Percentiles rank a stretch among this genome's conserved stretches.
Evolutionary conservation across 2,113 vertebrate species (phyloP).

Genomic region (Cryptotis parvus): DNA sequence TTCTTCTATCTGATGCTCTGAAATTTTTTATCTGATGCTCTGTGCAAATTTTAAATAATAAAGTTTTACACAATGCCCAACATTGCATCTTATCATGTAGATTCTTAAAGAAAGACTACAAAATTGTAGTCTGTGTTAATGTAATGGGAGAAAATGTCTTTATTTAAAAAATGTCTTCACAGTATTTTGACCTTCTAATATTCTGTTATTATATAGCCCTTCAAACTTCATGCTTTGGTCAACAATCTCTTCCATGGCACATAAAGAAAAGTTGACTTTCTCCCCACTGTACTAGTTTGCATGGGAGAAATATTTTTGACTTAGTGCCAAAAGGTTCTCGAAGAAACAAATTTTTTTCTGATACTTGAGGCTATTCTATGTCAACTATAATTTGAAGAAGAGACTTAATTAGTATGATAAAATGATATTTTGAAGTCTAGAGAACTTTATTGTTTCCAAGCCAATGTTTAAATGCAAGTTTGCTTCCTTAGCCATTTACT

Average conservation of each 20-base stretch:
- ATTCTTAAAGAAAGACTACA: slow-evolving; percentile 41
- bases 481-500: neutral
- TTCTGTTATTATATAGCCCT: neutral
- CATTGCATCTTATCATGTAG: slow-evolving; percentile 48
- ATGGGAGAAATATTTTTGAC: slow-evolving; percentile 2
- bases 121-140: slow-evolving; percentile 47
- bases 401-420: too few species aligned
- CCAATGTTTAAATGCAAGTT: slow-evolving; percentile 8
- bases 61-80: slow-evolving; percentile 66
- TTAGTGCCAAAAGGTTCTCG: slow-evolving; percentile 27
- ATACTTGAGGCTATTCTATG: neutral
- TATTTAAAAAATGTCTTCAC: slow-evolving; percentile 58
- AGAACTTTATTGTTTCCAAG: neutral
- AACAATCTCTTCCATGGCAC: slow-evolving; percentile 22
- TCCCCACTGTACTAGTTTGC: slow-evolving; percentile 1
- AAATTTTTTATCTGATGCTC: slow-evolving; percentile 67
- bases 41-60: slow-evolving; percentile 62
- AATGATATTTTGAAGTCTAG: slow-evolving; percentile 17
- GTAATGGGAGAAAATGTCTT: neutral
- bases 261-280: slow-evolving; percentile 30
- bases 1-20: slow-evolving; percentile 46
- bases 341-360: neutral
- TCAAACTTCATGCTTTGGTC: slow-evolving; percentile 43
- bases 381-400: slow-evolving; percentile 30
- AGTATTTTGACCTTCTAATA: slow-evolving; percentile 36